phyloP scores from a whole-genome alignment of 1,140 invertebrate species.

The Glomeris maerens region DNA sequence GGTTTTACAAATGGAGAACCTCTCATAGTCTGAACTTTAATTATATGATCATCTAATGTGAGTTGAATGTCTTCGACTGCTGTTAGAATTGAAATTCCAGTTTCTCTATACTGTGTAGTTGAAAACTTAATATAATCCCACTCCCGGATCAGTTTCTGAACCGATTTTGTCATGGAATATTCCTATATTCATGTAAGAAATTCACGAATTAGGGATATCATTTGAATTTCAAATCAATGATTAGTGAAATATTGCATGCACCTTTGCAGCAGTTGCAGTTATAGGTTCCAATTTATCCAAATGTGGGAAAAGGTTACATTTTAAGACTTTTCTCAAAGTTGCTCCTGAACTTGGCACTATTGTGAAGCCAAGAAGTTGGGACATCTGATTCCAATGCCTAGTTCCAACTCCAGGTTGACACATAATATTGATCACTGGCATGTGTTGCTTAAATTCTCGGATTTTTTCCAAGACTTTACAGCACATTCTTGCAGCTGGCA shows the following conservation, averaged over 20 bases:
- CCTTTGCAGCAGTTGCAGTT: conserved; percentile 67
- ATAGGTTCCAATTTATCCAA: conserved; percentile 69
- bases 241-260: conserved; percentile 11
- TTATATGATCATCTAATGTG: conserved; percentile 72
- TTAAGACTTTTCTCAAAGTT: conserved; percentile 64
- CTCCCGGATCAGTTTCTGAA: conserved; percentile 69
- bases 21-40: conserved; percentile 75
- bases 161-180: conserved; percentile 55
- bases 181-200: too few species aligned
- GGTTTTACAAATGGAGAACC: conserved; percentile 84
- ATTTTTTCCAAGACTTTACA: not conserved
- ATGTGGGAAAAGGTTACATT: conserved; percentile 54
- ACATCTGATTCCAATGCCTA: conserved; percentile 84
- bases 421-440: conserved; percentile 64
- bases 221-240: not conserved
- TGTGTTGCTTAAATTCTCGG: conserved; percentile 42
- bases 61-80: conserved; percentile 72
- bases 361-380: conserved; percentile 60
- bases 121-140: conserved; percentile 65
- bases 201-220: not conserved
- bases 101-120: conserved; percentile 58
- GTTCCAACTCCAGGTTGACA: conserved; percentile 74
- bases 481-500: conserved; percentile 1
- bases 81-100: conserved; percentile 58
- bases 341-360: conserved; percentile 72